Conservation (phyloP, 2,113 vertebrate species). For the Pelvicachromis taeniatus region DNA sequence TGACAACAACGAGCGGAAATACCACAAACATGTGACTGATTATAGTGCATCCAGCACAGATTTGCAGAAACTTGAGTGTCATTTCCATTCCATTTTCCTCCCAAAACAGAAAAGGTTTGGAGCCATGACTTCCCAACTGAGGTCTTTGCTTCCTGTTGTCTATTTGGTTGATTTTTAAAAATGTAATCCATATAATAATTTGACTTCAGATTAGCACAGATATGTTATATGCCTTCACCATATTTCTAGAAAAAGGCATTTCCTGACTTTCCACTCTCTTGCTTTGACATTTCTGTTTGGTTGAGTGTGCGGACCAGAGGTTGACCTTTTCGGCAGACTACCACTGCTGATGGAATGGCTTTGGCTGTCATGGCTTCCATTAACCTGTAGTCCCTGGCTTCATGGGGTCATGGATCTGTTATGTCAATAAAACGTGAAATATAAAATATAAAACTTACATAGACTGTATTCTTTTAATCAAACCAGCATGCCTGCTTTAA, state of each 20-base stretch:
- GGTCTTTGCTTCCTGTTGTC: not conserved
- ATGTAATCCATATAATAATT: not conserved
- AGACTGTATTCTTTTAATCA: constrained; percentile 38
- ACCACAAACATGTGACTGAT: too few species aligned
- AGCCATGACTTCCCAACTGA: not conserved
- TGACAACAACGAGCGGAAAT: too few species aligned
- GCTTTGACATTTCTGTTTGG: constrained; percentile 24
- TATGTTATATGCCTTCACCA: not conserved
- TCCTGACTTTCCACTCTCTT: not conserved
- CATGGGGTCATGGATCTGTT: constrained; percentile 39
- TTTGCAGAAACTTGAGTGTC: not conserved
- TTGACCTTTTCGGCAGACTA: constrained; percentile 45
- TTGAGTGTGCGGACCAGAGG: not conserved
- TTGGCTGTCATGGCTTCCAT: constrained; percentile 51
- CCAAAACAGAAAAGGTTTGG: not conserved
- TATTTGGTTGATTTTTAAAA: not conserved
- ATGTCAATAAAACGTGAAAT: constrained; percentile 51
- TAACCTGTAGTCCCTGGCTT: constrained; percentile 33
- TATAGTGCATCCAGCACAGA: not conserved
- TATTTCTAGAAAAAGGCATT: not conserved
- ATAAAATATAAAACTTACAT: constrained; percentile 14
- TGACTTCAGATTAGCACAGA: not conserved
- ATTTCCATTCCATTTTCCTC: not conserved
- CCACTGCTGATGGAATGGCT: constrained; percentile 44
- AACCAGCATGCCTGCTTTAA: constrained; percentile 15